Evolutionary conservation across 30 jellyfish, hydroid and myxozoan genomes (phyloP), one percentile per base, ranked within the genome.

Genomic region (Hydractinia symbiolongicarpus): DNA sequence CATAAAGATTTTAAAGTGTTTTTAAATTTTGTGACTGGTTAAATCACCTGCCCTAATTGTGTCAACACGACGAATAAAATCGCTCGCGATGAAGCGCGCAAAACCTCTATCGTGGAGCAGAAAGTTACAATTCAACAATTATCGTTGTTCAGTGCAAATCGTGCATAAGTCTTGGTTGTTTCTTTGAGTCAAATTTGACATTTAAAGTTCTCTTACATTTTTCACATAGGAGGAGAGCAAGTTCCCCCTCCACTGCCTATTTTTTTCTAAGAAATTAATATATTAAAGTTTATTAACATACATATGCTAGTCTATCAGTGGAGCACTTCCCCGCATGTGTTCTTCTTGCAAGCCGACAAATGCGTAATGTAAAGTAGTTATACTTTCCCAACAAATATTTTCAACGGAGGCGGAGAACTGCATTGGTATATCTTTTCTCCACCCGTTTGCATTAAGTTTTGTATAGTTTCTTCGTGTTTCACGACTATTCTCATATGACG

Each of bases 371-470:
- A 64, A 64, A 13, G 19, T 51, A n/a, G 19, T 44, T 64, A 64
- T 64, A 13, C 74, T 64, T 64, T 13, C 8, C 74, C 74, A 64
- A 51, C 74, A 64, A 8, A 64, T 7, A 51, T 64, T 64, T 51
- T 64, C 74, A 44, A 64, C 40, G 52, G 74, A 44, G 40, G 74
- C 19, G 17, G 74, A 7, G 40, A 64, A n/a, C 40, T 64, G 6
- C 40, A 64, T 13, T 7, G 74, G 19, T n/a, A 64, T 64, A n/a
- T 64, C 74, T 13, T 51, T 64, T 51, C 74, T 64, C 74, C 74
- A 64, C 74, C 74, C 4, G 16, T 64, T 13, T 6, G 40, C 16
- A 0, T 64, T 51, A n/a, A 64, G 16, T 6, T 44, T 64, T 7
- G 74, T 64, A 64, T 1, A 64, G 74, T 64, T 64, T 13, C 8